These are phyloP conservation scores for Baryphthengus martii DNA, from an alignment of 2,113 vertebrate species.

Conservation along the genomic window DNA sequence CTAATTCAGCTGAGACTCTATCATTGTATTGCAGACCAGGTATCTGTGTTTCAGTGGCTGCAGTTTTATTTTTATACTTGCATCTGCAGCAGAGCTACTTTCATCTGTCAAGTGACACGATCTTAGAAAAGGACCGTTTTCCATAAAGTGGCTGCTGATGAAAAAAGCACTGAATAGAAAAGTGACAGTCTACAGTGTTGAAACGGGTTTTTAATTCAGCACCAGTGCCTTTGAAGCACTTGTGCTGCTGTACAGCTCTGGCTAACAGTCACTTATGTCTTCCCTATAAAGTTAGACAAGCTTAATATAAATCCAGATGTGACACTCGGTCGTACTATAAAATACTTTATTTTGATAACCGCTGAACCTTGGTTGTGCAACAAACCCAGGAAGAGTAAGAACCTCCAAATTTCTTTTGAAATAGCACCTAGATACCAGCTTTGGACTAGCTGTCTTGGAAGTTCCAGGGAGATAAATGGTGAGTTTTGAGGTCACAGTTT, in stretches of 20 bases:
- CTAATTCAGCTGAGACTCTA: slow-evolving; percentile 10
- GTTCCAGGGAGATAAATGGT: background rate
- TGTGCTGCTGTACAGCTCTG: background rate
- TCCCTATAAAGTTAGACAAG: background rate
- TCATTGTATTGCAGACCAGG: slow-evolving; percentile 29
- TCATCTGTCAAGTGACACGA: background rate
- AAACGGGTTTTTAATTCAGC: background rate
- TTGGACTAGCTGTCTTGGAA: background rate
- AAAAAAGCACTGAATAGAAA: background rate
- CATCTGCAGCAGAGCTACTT: slow-evolving; percentile 32
- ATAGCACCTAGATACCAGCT: background rate
- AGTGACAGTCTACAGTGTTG: background rate
- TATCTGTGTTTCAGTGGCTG: slow-evolving; percentile 6
- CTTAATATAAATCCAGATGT: background rate
- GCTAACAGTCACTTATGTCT: background rate
- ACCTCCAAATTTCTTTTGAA: background rate
- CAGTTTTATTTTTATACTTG: slow-evolving; percentile 25
- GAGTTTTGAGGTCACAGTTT: background rate
- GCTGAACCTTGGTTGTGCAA: background rate
- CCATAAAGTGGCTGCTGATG: background rate
- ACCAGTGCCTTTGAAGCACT: background rate
- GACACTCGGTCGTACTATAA: background rate
- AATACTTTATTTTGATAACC: background rate
- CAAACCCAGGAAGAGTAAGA: background rate
- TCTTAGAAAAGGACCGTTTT: background rate